Evolutionary conservation across 1,140 invertebrate species (phyloP).

Genomic region (Drosophila ananassae): DNA sequence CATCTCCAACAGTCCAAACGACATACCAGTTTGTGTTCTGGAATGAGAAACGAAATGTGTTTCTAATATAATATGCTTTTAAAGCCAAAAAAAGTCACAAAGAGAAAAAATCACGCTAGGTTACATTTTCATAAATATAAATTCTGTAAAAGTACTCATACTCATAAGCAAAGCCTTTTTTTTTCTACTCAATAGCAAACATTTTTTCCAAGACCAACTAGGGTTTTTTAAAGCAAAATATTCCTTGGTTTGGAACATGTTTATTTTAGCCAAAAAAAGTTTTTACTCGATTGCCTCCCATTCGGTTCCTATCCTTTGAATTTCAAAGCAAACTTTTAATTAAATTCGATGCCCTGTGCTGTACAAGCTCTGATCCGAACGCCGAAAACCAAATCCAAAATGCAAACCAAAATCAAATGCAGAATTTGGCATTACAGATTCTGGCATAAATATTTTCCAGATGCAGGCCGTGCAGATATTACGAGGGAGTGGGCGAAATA

Average conservation of each 20-base stretch:
- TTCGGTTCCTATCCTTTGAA: not conserved
- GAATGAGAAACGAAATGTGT: slow-evolving; percentile 29
- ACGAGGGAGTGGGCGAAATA: slow-evolving; percentile 19
- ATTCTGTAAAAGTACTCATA: no score
- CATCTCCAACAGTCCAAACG: slow-evolving; percentile 11
- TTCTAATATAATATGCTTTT: slow-evolving; percentile 30
- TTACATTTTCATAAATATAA: not conserved
- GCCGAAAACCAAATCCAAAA: slow-evolving; percentile 22
- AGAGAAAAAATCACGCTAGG: not conserved
- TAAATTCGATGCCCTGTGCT: slow-evolving; percentile 29
- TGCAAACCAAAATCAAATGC: slow-evolving; percentile 25
- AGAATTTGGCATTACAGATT: slow-evolving; percentile 2
- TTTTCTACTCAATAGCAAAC: no score
- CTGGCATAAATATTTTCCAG: slow-evolving; percentile 65
- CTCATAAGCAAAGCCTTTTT: no score
- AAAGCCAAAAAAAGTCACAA: no score
- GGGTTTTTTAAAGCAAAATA: no score
- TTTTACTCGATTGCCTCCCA: not conserved
- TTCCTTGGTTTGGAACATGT: not conserved
- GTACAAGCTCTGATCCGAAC: slow-evolving; percentile 2
- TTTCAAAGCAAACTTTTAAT: slow-evolving; percentile 39
- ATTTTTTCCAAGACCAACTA: no score
- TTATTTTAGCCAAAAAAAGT: not conserved
- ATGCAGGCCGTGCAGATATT: slow-evolving; percentile 47
- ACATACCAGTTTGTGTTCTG: slow-evolving; percentile 9